phyloP scores from a whole-genome alignment of 1,140 invertebrate genomes.

The Ruditapes philippinarum region DNA sequence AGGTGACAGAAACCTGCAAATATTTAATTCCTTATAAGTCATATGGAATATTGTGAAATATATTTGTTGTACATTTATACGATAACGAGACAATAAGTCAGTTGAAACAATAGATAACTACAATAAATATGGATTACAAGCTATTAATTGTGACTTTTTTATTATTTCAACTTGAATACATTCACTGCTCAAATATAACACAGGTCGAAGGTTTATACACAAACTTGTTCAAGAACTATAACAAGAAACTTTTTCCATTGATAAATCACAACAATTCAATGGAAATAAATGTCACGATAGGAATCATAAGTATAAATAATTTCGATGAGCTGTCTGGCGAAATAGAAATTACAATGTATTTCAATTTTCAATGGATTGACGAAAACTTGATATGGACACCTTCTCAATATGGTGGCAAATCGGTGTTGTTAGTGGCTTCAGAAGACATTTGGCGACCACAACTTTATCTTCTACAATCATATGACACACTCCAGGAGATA shows the following conservation, averaged over 20 bases:
- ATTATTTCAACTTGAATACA: background rate
- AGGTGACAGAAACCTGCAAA: too few species aligned
- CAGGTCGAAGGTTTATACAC: background rate
- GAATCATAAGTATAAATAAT: background rate
- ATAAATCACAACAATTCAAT: background rate
- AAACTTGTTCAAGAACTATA: background rate
- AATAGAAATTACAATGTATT: background rate
- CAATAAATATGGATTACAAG: background rate
- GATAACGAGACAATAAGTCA: too few species aligned
- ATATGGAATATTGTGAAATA: too few species aligned
- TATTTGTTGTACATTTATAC: too few species aligned
- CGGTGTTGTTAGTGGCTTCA: background rate
- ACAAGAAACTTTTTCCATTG: background rate
- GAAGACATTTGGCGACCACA: constrained; percentile 14
- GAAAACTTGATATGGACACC: background rate
- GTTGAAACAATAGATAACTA: too few species aligned
- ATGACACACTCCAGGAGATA: background rate
- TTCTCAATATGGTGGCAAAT: background rate
- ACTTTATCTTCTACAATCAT: background rate
- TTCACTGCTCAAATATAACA: background rate
- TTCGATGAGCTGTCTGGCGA: constrained; percentile 41
- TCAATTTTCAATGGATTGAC: constrained; percentile 7
- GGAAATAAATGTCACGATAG: background rate
- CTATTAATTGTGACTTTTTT: background rate
- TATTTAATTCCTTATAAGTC: too few species aligned